Percentiles rank a stretch among this genome's conserved stretches.
These are phyloP conservation scores for Apostichopus japonicus DNA, from an alignment of 35 echinoderm and acorn worm species.

Conservation along the genomic window DNA sequence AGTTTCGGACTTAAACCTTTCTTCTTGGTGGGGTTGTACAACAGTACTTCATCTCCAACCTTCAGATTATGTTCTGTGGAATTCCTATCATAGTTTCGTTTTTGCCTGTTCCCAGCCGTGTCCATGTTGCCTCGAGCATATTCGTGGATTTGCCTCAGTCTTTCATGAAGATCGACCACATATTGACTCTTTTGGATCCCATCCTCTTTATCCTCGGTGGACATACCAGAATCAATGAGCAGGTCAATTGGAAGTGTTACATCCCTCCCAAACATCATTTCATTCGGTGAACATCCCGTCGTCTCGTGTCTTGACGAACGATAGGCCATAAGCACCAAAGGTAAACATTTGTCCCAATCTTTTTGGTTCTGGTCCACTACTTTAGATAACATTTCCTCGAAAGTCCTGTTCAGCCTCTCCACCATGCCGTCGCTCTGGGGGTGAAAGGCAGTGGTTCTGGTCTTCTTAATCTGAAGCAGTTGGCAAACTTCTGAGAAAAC, in stretches of 20 bases:
- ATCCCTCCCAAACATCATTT: constrained; percentile 68
- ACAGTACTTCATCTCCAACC: constrained; percentile 49
- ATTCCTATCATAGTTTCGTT: background rate
- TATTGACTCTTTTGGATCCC: background rate
- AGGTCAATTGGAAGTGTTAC: constrained; percentile 30
- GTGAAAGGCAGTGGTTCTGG: constrained; percentile 48
- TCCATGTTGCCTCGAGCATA: background rate
- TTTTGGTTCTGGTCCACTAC: constrained; percentile 59
- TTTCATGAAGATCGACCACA: background rate
- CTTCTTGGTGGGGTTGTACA: constrained; percentile 47
- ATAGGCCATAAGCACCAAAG: too few relatives aligned
- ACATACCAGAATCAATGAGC: constrained; percentile 27
- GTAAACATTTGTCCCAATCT: constrained; percentile 61
- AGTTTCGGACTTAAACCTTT: constrained; percentile 41
- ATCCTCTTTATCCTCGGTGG: background rate
- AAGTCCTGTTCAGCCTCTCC: constrained; percentile 48
- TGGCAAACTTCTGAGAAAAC: constrained; percentile 59
- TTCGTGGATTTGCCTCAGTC: background rate
- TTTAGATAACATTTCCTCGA: constrained; percentile 66
- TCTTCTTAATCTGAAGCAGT: constrained; percentile 47
- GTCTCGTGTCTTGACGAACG: constrained; percentile 67
- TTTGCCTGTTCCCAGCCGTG: background rate
- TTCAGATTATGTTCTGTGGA: background rate
- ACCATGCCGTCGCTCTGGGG: constrained; percentile 69
- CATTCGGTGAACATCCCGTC: constrained; percentile 67